These are phyloP conservation scores for Ursus arctos DNA, from an alignment of 2,113 vertebrate genomes.

Conservation along the genomic window DNA sequence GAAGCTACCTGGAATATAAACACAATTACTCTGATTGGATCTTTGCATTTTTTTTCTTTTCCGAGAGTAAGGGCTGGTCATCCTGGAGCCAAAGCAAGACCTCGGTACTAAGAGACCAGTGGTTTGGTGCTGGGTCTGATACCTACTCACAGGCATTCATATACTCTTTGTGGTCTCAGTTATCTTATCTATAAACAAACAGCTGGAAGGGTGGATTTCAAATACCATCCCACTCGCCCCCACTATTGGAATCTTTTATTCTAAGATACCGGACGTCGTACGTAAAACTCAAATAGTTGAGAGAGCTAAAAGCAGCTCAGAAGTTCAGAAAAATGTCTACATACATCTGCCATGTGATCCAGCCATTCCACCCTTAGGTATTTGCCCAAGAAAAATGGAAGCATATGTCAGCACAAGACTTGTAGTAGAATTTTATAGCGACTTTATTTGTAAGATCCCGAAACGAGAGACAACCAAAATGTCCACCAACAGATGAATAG, in stretches of 20 bases:
- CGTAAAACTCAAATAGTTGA: background rate
- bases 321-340: background rate
- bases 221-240: background rate
- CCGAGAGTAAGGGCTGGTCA: background rate
- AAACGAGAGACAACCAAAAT: background rate
- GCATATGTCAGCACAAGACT: background rate
- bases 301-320: background rate
- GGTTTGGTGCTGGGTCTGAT: background rate
- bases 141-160: constrained; percentile 2
- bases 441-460: background rate
- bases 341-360: background rate
- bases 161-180: background rate
- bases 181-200: background rate
- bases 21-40: constrained; percentile 1
- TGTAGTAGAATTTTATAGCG: background rate
- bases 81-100: background rate
- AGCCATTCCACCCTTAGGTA: background rate
- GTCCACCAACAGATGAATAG: background rate
- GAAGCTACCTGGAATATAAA: background rate
- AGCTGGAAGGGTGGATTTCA: background rate
- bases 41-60: background rate
- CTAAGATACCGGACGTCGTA: background rate
- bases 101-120: background rate
- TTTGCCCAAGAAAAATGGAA: constrained; percentile 12
- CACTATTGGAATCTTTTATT: background rate